phyloP scores from a whole-genome alignment of 2,888 invertebrate species.

The Hermaeophaga mercurialis region DNA sequence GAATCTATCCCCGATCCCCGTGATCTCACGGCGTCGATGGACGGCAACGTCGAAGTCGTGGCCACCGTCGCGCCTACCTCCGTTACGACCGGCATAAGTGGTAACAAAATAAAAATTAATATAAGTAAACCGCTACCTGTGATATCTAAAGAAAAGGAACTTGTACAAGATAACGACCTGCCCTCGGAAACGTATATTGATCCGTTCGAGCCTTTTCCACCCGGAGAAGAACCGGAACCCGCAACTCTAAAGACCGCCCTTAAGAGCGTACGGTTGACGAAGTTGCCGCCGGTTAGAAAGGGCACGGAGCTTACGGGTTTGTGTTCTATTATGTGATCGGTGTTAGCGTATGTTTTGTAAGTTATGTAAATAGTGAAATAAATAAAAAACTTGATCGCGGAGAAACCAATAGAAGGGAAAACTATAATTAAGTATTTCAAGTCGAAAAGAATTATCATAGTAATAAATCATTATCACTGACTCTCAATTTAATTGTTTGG shows the following conservation, averaged over 20 bases:
- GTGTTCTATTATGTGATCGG: constrained; percentile 80
- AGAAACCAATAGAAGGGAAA: too few relatives aligned
- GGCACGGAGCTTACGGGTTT: constrained; percentile 84
- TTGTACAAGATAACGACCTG: constrained; percentile 34
- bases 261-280: constrained; percentile 68
- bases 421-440: too few relatives aligned
- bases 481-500: too few relatives aligned
- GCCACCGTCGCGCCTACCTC: constrained; percentile 32
- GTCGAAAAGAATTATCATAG: too few relatives aligned
- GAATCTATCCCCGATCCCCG: constrained; percentile 48
- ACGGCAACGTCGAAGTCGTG: constrained; percentile 73
- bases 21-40: constrained; percentile 70
- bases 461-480: too few relatives aligned
- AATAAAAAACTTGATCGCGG: not conserved
- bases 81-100: constrained; percentile 45
- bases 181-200: constrained; percentile 43
- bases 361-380: not conserved
- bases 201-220: constrained; percentile 62
- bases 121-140: constrained; percentile 72
- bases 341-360: constrained; percentile 21
- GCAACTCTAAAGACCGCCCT: constrained; percentile 70
- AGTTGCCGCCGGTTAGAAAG: constrained; percentile 72
- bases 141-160: constrained; percentile 57
- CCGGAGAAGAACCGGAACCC: constrained; percentile 62
- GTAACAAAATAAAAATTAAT: constrained; percentile 78